Conservation (phyloP, 92 coral and sea anemone genomes). For the Porites lobata region DNA sequence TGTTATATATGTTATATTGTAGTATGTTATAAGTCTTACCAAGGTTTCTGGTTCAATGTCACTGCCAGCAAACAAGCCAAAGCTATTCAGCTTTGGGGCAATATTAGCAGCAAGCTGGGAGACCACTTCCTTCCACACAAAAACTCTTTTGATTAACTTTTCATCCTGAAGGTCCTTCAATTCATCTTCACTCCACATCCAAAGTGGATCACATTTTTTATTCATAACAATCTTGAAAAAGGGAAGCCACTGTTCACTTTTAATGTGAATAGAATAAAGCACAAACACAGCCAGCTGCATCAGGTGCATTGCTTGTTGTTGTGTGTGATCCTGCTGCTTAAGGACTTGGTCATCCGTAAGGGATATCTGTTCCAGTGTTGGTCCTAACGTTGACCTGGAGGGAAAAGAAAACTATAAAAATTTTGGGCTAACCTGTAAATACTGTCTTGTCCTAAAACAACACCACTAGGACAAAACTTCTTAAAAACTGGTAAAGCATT, state of each 20-base stretch:
- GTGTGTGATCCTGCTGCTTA: constrained; percentile 40
- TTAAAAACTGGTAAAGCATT: too few relatives aligned
- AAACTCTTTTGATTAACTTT: constrained; percentile 46
- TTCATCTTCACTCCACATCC: constrained; percentile 78
- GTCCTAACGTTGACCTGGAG: constrained; percentile 67
- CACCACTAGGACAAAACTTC: too few relatives aligned
- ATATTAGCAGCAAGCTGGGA: constrained; percentile 66
- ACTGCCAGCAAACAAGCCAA: constrained; percentile 57
- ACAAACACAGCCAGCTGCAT: constrained; percentile 70
- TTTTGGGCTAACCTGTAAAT: background rate
- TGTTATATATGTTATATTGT: too few relatives aligned
- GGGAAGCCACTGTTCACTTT: constrained; percentile 67
- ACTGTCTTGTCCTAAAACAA: background rate
- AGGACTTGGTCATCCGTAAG: constrained; percentile 58
- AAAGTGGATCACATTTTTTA: constrained; percentile 55
- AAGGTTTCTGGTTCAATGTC: constrained; percentile 38
- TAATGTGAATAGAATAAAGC: constrained; percentile 62
- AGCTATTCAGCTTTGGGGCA: constrained; percentile 67
- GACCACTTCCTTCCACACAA: constrained; percentile 59
- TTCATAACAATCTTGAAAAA: constrained; percentile 62
- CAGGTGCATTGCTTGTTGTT: constrained; percentile 53
- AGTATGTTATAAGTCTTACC: constrained; percentile 1
- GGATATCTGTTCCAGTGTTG: constrained; percentile 68
- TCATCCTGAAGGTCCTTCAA: constrained; percentile 69
- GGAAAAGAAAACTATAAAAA: background rate